Base-by-base conservation (phyloP, 2,888 invertebrate species). In the Melieria omissa region DNA sequence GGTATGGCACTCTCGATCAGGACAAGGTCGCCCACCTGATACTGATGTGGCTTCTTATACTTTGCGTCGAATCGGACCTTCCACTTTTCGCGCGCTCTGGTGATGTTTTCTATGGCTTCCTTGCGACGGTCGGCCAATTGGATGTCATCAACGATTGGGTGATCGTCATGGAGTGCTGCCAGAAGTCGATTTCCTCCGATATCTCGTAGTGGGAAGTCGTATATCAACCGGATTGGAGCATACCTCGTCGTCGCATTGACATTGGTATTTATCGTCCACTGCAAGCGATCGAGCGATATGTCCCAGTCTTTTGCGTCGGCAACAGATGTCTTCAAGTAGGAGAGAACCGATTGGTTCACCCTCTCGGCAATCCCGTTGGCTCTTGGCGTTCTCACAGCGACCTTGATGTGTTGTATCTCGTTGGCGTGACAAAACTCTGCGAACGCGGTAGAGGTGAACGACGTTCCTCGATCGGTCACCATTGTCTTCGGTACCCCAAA, bases 361-460 rank as follows among this genome's bases (percentile, higher is more conserved):
- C 77, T 49, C 42, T 75, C 74, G 12, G 73, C 73, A 4, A 74
- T 58, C 4, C 75, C 75, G 46, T 77, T 75, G 5, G 72, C 71
- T 45, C 74, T 16, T 1, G 73, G 73, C 9, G 72, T 75, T n/a
- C 74, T 65, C 2, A 74, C 76, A 4, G 71, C 74, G 16, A 68
- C 71, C 52, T 77, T 74, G 9, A 75, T 71, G 61, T 77, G 74
- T 9, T 74, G 66, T 8, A 75, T 70, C 7, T 67, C 71, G 16
- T 75, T 65, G 8, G 47, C 57, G 0, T 57, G 12, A 4, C 71
- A 70, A 45, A 74, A 75, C 0, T 64, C 65, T 0, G 12, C 52
- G 42, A 74, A 72, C 9, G 60, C 54, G 55, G 72, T 66, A 5
- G 75, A 77, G 0, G 74, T 76, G n/a, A 73, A 77, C 4, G 73